Conservation (phyloP, 2,888 invertebrate species). For the Liopterus haemorrhoidalis region DNA sequence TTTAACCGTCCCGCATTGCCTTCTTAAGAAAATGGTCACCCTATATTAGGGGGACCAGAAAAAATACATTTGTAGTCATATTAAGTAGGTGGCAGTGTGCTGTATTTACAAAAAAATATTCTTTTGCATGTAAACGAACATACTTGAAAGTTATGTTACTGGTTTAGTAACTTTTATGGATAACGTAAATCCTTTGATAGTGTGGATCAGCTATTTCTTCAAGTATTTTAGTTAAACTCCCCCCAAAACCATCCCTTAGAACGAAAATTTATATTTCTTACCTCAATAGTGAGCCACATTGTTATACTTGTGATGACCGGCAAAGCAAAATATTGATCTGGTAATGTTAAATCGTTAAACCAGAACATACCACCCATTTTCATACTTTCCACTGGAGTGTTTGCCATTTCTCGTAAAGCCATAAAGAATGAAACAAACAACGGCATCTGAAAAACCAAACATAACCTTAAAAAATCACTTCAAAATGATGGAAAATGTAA, state of each 20-base stretch:
- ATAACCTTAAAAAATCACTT: conserved; percentile 16
- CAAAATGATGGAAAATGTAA: conserved; percentile 9
- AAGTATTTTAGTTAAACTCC: no score
- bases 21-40: no score
- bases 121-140: no score
- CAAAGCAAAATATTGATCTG: conserved; percentile 83
- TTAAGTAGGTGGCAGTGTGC: no score
- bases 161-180: no score
- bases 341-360: conserved; percentile 86
- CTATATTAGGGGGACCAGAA: no score
- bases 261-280: conserved; percentile 33
- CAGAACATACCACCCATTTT: conserved; percentile 82
- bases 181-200: no score
- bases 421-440: conserved; percentile 90
- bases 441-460: conserved; percentile 56
- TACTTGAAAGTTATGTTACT: no score
- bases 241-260: conserved; percentile 11
- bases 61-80: no score
- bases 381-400: conserved; percentile 86
- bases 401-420: conserved; percentile 81
- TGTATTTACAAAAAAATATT: no score
- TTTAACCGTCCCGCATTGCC: no score
- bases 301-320: conserved; percentile 82
- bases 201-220: no score
- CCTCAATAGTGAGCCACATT: conserved; percentile 74